A percentile compares a stretch with the other conserved stretches of the same genome.
phyloP scores from a whole-genome alignment of 2,797 vertebrate species.

The Dendrocincla tyrannina region DNA sequence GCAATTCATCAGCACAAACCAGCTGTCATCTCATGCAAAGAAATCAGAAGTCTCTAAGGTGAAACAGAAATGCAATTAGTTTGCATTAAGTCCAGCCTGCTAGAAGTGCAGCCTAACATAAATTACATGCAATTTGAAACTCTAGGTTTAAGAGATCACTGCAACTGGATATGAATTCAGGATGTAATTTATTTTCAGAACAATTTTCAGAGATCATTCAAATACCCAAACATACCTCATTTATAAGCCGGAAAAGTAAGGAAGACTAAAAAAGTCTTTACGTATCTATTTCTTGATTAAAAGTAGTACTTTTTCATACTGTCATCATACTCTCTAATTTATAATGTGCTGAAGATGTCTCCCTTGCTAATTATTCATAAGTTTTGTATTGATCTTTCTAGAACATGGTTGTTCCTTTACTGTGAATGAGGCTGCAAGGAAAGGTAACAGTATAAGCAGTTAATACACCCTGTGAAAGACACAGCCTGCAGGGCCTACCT shows the following conservation, averaged over 20 bases:
- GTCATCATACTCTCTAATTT: neutral
- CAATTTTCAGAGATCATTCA: constrained; percentile 20
- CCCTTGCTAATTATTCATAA: neutral
- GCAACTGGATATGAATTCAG: constrained; percentile 28
- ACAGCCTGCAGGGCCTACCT: neutral
- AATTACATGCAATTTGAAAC: constrained; percentile 56
- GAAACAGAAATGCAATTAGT: constrained; percentile 66
- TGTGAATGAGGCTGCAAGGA: neutral
- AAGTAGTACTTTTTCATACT: constrained; percentile 9
- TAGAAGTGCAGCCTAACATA: constrained; percentile 25
- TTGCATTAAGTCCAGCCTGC: constrained; percentile 58
- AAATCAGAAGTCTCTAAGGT: constrained; percentile 61
- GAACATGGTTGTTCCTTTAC: neutral
- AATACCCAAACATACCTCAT: constrained; percentile 34
- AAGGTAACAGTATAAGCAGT: neutral
- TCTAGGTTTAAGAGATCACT: constrained; percentile 31
- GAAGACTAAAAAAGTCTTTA: constrained; percentile 4
- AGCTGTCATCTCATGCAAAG: constrained; percentile 64
- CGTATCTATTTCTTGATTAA: neutral
- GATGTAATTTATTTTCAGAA: constrained; percentile 37
- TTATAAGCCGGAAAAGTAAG: constrained; percentile 3
- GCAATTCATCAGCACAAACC: constrained; percentile 65
- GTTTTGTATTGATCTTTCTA: constrained; percentile 15
- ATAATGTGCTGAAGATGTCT: neutral
- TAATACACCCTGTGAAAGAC: neutral